These are phyloP conservation scores for Aphaenogaster rudis DNA, from an alignment of 1,140 invertebrate species.

Conservation along the genomic window DNA sequence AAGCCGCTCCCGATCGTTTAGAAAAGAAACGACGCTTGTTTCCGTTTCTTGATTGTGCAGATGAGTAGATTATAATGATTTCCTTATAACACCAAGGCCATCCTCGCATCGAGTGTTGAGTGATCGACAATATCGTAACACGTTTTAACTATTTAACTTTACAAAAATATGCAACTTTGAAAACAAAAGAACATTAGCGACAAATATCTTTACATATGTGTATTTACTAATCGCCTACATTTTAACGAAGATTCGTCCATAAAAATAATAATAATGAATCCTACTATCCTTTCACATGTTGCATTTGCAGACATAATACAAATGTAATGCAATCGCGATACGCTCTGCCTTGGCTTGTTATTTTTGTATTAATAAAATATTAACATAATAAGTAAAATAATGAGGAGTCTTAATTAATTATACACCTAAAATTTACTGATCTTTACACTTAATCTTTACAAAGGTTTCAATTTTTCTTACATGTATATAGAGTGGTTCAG, in stretches of 20 bases:
- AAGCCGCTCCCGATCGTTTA: conserved; percentile 71
- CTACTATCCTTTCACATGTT: not conserved
- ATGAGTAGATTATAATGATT: conserved; percentile 11
- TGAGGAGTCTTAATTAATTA: not conserved
- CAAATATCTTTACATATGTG: not conserved
- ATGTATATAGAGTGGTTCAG: no score
- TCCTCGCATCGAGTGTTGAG: not conserved
- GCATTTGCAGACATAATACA: not conserved
- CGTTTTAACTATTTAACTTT: not conserved
- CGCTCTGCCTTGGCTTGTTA: not conserved
- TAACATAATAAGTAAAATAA: not conserved
- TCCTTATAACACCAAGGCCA: conserved; percentile 19
- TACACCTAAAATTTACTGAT: not conserved
- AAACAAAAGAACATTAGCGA: not conserved
- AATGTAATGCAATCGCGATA: not conserved
- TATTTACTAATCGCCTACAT: not conserved
- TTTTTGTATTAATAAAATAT: no score
- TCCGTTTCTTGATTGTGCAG: conserved; percentile 59
- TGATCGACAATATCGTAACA: not conserved
- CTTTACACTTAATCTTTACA: no score
- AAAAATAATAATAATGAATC: not conserved
- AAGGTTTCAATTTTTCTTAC: no score
- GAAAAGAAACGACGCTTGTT: conserved; percentile 65
- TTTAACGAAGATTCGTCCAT: not conserved
- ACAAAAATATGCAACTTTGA: not conserved